Evolutionary conservation across 2,113 vertebrate species (phyloP).

Genomic region (Nannobrachium achirus): DNA sequence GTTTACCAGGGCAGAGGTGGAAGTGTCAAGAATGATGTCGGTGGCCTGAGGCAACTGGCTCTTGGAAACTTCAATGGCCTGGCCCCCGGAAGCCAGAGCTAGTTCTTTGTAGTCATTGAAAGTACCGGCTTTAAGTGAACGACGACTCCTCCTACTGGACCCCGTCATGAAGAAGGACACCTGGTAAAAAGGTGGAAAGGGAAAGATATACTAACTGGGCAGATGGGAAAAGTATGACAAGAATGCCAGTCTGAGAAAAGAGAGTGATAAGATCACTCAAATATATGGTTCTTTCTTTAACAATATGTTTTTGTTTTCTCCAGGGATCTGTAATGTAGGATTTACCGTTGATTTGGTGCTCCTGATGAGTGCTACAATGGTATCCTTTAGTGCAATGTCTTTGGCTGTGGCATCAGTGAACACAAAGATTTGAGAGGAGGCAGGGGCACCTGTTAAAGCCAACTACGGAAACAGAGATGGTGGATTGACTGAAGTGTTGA

Average conservation of each 20-base stretch:
- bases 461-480: too few relatives aligned
- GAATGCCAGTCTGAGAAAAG: too few relatives aligned
- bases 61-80: constrained; percentile 73
- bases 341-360: constrained; percentile 74
- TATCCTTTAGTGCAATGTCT: constrained; percentile 70
- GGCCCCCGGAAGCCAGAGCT: constrained; percentile 77
- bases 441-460: too few relatives aligned
- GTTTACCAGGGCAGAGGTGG: constrained; percentile 78
- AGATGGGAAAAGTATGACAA: too few relatives aligned
- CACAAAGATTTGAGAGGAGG: constrained; percentile 75
- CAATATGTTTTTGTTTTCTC: too few relatives aligned
- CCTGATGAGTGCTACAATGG: constrained; percentile 71
- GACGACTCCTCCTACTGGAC: background rate
- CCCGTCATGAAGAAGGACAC: constrained; percentile 70
- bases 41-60: constrained; percentile 68
- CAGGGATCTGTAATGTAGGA: too few relatives aligned
- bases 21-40: constrained; percentile 74
- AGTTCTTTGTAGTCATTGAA: constrained; percentile 67
- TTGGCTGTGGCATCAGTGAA: constrained; percentile 78
- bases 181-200: too few relatives aligned
- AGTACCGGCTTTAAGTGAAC: constrained; percentile 12
- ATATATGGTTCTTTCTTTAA: too few relatives aligned
- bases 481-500: too few relatives aligned
- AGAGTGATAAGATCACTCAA: too few relatives aligned
- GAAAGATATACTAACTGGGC: too few relatives aligned